Evolutionary conservation across 2,888 invertebrate genomes (phyloP).

Genomic region (Drosophila formosana): DNA sequence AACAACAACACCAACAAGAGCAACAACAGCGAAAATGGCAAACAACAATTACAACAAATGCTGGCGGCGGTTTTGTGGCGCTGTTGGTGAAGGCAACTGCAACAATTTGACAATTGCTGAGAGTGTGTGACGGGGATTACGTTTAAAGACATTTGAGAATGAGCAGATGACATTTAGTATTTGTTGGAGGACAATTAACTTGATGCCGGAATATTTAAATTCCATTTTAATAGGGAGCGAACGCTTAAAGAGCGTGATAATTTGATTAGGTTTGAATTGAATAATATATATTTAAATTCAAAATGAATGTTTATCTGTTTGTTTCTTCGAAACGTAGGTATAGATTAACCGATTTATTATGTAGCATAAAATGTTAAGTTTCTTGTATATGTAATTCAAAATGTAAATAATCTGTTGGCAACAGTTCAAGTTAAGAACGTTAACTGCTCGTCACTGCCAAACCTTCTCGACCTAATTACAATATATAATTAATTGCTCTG

Average conservation of each 20-base stretch:
- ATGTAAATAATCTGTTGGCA: too few relatives aligned
- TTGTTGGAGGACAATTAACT: background rate
- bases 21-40: constrained; percentile 10
- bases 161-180: background rate
- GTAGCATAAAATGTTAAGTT: too few relatives aligned
- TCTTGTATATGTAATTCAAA: too few relatives aligned
- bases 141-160: constrained; percentile 6
- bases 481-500: constrained; percentile 20
- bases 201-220: background rate
- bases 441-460: background rate
- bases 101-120: constrained; percentile 50
- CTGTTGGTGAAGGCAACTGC: constrained; percentile 32
- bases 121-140: constrained; percentile 4
- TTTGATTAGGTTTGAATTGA: too few relatives aligned
- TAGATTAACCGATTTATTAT: too few relatives aligned
- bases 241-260: too few relatives aligned
- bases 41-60: constrained; percentile 45
- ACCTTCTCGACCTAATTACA: background rate
- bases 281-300: too few relatives aligned
- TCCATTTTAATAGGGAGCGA: background rate
- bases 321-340: too few relatives aligned
- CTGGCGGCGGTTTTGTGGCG: constrained; percentile 41
- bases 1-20: constrained; percentile 7
- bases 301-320: too few relatives aligned
- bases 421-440: background rate